Percentiles rank a stretch among this genome's conserved stretches.
phyloP scores from a whole-genome alignment of 1,140 invertebrate genomes.

The Chrysoperla carnea region DNA sequence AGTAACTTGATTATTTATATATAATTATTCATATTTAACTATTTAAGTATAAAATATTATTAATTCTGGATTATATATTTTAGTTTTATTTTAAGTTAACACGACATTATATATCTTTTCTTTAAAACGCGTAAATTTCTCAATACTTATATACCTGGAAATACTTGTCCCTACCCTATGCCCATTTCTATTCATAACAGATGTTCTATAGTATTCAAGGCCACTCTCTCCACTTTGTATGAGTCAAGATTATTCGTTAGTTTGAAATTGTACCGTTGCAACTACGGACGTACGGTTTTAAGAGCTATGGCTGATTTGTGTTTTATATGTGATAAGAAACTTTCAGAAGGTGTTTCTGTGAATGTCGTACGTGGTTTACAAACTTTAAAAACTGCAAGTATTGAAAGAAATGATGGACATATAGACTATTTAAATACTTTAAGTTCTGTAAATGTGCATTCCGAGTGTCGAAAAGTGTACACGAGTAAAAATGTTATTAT shows the following conservation, averaged over 20 bases:
- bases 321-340: conserved; percentile 17
- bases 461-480: conserved; percentile 15
- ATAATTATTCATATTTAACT: conserved; percentile 5
- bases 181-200: conserved; percentile 12
- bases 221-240: conserved; percentile 13
- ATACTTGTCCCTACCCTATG: conserved; percentile 13
- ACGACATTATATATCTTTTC: conserved; percentile 5
- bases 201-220: conserved; percentile 14
- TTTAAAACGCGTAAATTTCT: conserved; percentile 5
- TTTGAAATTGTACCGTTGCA: conserved; percentile 11
- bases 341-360: conserved; percentile 16
- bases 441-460: conserved; percentile 19
- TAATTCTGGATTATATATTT: conserved; percentile 13
- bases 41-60: conserved; percentile 9
- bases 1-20: conserved; percentile 10
- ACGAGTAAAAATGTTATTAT: conserved; percentile 14
- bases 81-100: conserved; percentile 6
- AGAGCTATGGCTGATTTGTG: conserved; percentile 16
- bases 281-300: conserved; percentile 16
- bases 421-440: conserved; percentile 19
- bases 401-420: conserved; percentile 18
- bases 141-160: conserved; percentile 14
- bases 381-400: conserved; percentile 20
- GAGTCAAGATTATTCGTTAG: conserved; percentile 10
- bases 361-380: conserved; percentile 16